A percentile compares a stretch with the other conserved stretches of the same genome.
phyloP scores from a whole-genome alignment of 2,888 invertebrate genomes.

The Nyleta sp. region DNA sequence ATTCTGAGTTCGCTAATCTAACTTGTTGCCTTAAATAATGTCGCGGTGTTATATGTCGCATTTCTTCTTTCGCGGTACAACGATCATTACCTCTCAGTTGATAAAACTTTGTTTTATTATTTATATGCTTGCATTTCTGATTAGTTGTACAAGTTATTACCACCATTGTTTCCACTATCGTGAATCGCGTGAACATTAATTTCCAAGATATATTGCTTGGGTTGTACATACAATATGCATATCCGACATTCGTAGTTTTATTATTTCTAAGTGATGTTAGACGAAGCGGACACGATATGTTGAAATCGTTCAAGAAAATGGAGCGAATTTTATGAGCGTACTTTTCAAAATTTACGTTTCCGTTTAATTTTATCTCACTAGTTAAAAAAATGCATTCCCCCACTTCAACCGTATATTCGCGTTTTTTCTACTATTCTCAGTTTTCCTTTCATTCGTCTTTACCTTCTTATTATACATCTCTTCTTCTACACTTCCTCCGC shows the following conservation, averaged over 20 bases:
- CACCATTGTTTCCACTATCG: not conserved
- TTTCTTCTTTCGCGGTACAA: not conserved
- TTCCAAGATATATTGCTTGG: not conserved
- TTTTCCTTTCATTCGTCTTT: not conserved
- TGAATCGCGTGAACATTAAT: not conserved
- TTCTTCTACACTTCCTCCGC: too few relatives aligned
- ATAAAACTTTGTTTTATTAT: not conserved
- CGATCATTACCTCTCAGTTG: not conserved
- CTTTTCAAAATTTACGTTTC: not conserved
- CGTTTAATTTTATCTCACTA: not conserved
- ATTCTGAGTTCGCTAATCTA: not conserved
- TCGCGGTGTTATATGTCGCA: not conserved
- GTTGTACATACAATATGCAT: constrained; percentile 1
- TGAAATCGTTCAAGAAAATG: not conserved
- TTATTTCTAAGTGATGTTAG: not conserved
- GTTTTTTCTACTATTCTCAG: not conserved
- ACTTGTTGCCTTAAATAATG: not conserved
- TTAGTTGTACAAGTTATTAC: not conserved
- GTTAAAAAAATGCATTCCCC: not conserved
- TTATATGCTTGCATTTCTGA: not conserved
- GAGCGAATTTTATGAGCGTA: not conserved
- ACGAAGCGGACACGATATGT: not conserved
- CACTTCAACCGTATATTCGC: not conserved
- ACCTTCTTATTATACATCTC: too few relatives aligned
- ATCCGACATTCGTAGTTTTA: not conserved